phyloP scores from a whole-genome alignment of 2,113 vertebrate species.

The Glareola pratincola region DNA sequence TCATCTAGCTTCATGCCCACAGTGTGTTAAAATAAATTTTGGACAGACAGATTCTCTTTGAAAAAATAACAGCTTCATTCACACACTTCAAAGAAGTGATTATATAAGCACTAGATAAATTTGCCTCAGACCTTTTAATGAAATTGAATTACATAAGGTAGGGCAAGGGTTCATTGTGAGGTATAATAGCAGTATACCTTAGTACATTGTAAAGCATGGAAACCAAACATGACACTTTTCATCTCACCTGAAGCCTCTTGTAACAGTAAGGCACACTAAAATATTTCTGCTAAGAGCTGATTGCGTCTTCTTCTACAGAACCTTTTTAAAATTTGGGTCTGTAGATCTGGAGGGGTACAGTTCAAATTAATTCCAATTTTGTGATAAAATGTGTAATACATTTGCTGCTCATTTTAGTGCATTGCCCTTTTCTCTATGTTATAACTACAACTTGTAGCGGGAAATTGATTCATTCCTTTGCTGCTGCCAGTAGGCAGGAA shows the following conservation, averaged over 20 bases:
- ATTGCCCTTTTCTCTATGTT: background rate
- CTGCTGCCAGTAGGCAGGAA: background rate
- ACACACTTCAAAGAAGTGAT: conserved; percentile 64
- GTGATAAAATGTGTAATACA: background rate
- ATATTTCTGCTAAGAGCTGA: background rate
- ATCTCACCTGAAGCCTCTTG: background rate
- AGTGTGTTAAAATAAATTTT: conserved; percentile 70
- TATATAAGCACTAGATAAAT: conserved; percentile 52
- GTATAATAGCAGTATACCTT: background rate
- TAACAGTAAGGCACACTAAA: background rate
- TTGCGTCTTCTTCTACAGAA: background rate
- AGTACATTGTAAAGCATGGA: background rate
- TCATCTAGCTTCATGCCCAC: conserved; percentile 63
- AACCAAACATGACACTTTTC: background rate
- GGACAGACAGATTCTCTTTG: conserved; percentile 60
- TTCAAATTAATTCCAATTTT: background rate
- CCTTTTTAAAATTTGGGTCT: background rate
- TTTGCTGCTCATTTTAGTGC: background rate
- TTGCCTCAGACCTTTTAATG: conserved; percentile 47
- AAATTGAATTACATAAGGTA: conserved; percentile 50
- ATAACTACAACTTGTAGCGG: background rate
- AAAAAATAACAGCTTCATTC: conserved; percentile 65
- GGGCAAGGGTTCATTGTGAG: background rate
- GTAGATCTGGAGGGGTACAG: background rate
- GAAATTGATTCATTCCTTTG: background rate